Percentiles rank a stretch among this genome's conserved stretches.
Evolutionary conservation across 2,797 vertebrate genomes (phyloP).

Genomic region (Microhierax caerulescens): DNA sequence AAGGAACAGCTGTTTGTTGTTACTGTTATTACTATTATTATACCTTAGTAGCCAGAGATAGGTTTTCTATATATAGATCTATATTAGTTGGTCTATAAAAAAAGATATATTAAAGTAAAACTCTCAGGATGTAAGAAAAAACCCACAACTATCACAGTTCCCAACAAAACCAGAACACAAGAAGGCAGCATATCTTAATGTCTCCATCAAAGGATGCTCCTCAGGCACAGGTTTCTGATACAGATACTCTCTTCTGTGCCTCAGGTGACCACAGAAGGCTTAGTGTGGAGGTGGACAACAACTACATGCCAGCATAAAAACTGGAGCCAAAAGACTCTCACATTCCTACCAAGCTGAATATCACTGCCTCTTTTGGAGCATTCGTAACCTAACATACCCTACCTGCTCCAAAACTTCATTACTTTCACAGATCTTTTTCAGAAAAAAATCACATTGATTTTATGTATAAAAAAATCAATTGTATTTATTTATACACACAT

Average conservation of each 20-base stretch:
- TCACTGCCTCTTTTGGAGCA: not conserved
- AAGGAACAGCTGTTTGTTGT: not conserved
- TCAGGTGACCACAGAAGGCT: not conserved
- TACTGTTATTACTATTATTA: not conserved
- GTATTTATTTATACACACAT: not conserved
- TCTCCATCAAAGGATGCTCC: not conserved
- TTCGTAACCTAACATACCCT: not conserved
- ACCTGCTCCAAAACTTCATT: not conserved
- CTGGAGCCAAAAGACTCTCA: not conserved
- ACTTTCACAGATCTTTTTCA: not conserved
- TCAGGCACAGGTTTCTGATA: not conserved
- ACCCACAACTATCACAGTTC: not conserved
- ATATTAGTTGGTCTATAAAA: not conserved
- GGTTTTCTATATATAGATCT: not conserved
- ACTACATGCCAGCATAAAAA: not conserved
- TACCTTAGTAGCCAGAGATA: not conserved
- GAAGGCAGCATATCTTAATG: not conserved
- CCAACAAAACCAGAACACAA: not conserved
- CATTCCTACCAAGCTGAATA: not conserved
- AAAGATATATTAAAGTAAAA: not conserved
- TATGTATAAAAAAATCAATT: not conserved
- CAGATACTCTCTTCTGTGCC: not conserved
- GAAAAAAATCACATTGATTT: not conserved
- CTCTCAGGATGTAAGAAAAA: not conserved
- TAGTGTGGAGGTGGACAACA: not conserved